These are phyloP conservation scores for Heliconius nattereri DNA, from an alignment of 1,140 invertebrate species.

Conservation along the genomic window DNA sequence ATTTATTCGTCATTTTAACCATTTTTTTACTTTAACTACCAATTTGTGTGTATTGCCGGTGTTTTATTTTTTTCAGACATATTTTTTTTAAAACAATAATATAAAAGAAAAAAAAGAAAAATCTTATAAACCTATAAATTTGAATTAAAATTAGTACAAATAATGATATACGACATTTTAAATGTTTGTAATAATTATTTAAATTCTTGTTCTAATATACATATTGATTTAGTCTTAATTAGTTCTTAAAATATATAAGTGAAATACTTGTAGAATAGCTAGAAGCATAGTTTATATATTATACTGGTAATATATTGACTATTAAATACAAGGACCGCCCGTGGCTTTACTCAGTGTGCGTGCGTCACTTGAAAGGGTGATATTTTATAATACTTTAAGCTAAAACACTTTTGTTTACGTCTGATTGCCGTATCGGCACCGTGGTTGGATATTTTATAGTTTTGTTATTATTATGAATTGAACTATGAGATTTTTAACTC, in stretches of 20 bases:
- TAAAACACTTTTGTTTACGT: conserved; percentile 7
- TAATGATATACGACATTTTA: not conserved
- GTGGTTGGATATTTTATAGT: not conserved
- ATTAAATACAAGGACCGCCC: conserved; percentile 30
- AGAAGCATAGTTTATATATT: not conserved
- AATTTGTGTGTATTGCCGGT: no score
- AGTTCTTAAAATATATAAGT: not conserved
- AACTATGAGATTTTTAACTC: no score
- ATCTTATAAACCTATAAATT: not conserved
- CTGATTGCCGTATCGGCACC: conserved; percentile 7
- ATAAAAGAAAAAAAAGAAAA: not conserved
- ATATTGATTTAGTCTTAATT: conserved; percentile 3
- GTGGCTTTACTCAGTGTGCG: conserved; percentile 22
- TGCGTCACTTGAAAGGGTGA: conserved; percentile 26
- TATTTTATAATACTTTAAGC: conserved; percentile 33
- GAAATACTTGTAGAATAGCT: not conserved
- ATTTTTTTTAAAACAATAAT: not conserved
- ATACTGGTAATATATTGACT: not conserved
- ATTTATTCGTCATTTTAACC: not conserved
- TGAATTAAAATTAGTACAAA: no score
- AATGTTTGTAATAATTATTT: not conserved
- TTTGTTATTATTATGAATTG: not conserved
- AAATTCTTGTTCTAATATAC: not conserved
- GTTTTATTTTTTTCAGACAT: not conserved
- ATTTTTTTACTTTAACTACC: not conserved